Evolutionary conservation across 2,888 invertebrate species (phyloP), one percentile per base, ranked within the genome.

Genomic region (Drosophila siamana): DNA sequence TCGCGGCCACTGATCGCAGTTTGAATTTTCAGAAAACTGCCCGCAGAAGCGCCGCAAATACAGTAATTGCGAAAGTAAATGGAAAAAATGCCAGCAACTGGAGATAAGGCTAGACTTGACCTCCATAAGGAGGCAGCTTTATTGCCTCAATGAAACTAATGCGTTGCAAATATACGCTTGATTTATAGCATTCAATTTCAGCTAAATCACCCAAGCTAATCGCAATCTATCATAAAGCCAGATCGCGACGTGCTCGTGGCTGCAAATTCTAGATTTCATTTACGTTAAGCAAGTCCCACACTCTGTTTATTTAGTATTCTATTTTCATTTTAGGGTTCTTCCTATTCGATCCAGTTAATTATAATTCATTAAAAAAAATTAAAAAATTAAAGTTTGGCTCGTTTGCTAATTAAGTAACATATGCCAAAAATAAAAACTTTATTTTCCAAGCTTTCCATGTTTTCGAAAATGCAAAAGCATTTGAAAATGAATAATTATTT

Each of bases 131-230:
- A 15, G 26, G 40, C 8, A 26, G 40, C 52, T 56, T 59, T 36
- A 64, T 38, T n/a, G 28, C 24, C 33, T 11, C 71, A 19, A 28
- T 60, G 43, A 54, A 65, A 24, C 44, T 43, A 56, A 55, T 41
- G 28, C 24, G 7, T 36, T 38, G 70, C 65, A 59, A 60, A 65
- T 50, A 41, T 11, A 33, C 54, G 33, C 47, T 60, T 72, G 67
- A 72, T 73, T 66, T 66, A 36, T 16, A n/a, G 22, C 48, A 5
- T 28, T 36, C 38, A 59, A 52, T 15, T 57, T 15, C 44, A 22
- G 38, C 48, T 54, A 36, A 46, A 64, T 38, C 19, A 33, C 4
- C 11, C 33, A 11, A 51, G 15, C n/a, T 15, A 40, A 8, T 9
- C 13, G 15, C 13, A 9, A 5, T 5, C 11, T 28, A 33, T 28